phyloP scores from a whole-genome alignment of 2,797 vertebrate species.

The Xiphorhynchus erythropygius region DNA sequence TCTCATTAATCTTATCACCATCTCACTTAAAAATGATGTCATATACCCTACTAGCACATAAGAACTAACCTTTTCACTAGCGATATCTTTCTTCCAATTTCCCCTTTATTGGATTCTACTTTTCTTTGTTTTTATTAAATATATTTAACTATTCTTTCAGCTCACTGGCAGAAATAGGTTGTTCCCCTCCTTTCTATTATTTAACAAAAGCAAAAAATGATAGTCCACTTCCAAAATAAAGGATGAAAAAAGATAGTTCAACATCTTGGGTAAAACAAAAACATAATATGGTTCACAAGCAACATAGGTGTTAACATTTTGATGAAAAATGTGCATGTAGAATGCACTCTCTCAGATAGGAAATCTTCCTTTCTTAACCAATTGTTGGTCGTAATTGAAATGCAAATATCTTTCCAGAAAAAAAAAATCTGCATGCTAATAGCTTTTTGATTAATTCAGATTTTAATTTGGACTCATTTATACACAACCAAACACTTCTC shows the following conservation, averaged over 20 bases:
- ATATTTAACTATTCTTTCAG: background rate
- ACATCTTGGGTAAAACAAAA: background rate
- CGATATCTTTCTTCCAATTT: background rate
- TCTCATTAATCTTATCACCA: background rate
- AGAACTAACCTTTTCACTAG: background rate
- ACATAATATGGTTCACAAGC: background rate
- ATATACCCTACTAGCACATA: background rate
- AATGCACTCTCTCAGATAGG: background rate
- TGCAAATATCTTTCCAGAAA: background rate
- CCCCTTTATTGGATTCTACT: background rate
- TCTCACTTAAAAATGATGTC: background rate
- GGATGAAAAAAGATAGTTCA: background rate
- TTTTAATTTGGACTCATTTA: background rate
- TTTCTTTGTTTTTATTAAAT: background rate
- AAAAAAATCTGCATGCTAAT: background rate
- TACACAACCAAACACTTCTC: background rate
- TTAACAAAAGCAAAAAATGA: background rate
- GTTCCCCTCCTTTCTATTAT: background rate
- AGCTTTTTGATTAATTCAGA: background rate
- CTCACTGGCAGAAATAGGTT: background rate
- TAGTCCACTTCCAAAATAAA: background rate
- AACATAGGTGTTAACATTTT: background rate
- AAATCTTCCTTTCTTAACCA: background rate
- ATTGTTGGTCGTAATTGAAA: background rate
- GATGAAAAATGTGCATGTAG: background rate